Evolutionary conservation across 2,888 invertebrate species (phyloP).

Genomic region (Orthosia gracilis): DNA sequence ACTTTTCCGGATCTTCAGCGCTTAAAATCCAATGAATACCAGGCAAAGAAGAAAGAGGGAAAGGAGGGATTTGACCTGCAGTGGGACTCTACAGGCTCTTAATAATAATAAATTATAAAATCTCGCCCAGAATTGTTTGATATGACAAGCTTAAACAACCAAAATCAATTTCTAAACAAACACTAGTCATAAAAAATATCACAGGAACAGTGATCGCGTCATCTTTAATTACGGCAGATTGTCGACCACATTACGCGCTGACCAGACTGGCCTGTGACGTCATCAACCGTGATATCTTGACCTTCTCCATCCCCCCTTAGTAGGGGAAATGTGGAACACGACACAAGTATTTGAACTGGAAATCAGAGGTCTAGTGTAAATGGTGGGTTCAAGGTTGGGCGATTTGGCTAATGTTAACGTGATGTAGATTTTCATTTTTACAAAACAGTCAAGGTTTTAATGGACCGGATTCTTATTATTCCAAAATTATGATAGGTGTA

Average conservation of each 20-base stretch:
- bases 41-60: neutral
- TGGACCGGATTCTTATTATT: neutral
- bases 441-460: slow-evolving; percentile 1
- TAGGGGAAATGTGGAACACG: neutral
- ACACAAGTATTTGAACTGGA: slow-evolving; percentile 8
- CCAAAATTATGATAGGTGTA: neutral
- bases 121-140: too few species aligned
- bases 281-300: slow-evolving; percentile 69
- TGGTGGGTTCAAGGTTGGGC: slow-evolving; percentile 43
- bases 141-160: neutral
- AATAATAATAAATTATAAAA: neutral
- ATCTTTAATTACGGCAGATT: slow-evolving; percentile 83
- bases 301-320: slow-evolving; percentile 38
- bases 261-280: slow-evolving; percentile 75
- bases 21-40: neutral
- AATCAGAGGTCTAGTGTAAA: slow-evolving; percentile 12
- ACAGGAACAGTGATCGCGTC: slow-evolving; percentile 75
- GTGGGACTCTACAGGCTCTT: neutral
- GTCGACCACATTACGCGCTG: slow-evolving; percentile 75
- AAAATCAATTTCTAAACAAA: neutral
- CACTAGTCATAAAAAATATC: neutral
- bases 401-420: slow-evolving; percentile 40
- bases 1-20: too few species aligned
- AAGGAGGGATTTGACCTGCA: neutral
- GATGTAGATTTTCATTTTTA: slow-evolving; percentile 26